Evolutionary conservation across 2,797 vertebrate species (phyloP), one percentile per base, ranked within the genome.

Genomic region (Hylomyscus alleni): DNA sequence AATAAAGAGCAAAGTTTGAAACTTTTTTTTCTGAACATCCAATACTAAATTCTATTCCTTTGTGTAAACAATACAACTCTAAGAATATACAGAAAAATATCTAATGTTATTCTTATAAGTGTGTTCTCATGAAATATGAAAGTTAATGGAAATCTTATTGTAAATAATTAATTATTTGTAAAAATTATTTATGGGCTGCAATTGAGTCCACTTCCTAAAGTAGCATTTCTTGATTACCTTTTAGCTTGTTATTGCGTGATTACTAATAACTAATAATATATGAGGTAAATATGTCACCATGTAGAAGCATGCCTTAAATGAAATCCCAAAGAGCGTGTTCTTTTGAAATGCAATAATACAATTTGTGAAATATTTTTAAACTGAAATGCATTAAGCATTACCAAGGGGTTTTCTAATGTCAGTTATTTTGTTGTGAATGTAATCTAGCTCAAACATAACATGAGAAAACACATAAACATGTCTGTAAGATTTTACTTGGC

Each of bases 381-480:
- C 58, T 75, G 6, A 92, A 96, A 86, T 84, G 62, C 62, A 75
- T 62, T 52, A 60, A 22, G 8, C 34, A 52, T 84, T 86, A 86
- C 37, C 84, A 67, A 67, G 37, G 50, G 65, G 2, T 54, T 58
- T 88, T 83, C 6, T 80, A 76, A 67, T 44, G 37, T 40, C n/a
- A 44, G 2, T 20, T 77, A 26, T 90, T 91, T 56, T 80, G 12
- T 20, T 92, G 3, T 76, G 47, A 93, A 97, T 22, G 17, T 83
- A 92, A 94, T 90, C 12, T 87, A 95, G 60, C 58, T 92, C 86
- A 96, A 91, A 94, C 24, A 94, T 47, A 91, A 89, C 56, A 65
- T 72, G 12, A 96, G 10, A 44, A 96, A 97, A 91, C 47, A 89
- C 75, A 75, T 65, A 93, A 95, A 78, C 3, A 50, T 47, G 20